phyloP scores from a whole-genome alignment of 2,113 vertebrate species.

The Chrysochloris asiatica region DNA sequence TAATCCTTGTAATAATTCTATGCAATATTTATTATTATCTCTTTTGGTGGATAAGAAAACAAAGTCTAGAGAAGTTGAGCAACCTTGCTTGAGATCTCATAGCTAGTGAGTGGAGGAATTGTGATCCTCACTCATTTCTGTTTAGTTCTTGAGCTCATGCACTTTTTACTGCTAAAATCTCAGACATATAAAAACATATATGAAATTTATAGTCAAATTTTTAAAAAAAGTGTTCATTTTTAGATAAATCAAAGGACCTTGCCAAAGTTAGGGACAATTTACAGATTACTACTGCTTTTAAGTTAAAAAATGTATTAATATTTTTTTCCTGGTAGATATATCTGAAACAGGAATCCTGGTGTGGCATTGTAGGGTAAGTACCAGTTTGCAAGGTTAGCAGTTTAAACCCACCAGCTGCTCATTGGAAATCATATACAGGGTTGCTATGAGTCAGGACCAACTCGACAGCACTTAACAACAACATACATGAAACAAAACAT shows the following conservation, averaged over 20 bases:
- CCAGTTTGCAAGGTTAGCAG: no score
- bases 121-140: conserved; percentile 25
- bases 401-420: no score
- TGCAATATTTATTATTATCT: not conserved
- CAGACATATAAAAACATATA: not conserved
- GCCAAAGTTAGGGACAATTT: not conserved
- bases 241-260: not conserved
- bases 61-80: not conserved
- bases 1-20: not conserved
- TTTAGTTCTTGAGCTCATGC: not conserved
- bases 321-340: not conserved
- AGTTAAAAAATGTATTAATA: not conserved
- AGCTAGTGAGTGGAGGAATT: not conserved
- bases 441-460: no score
- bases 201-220: not conserved
- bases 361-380: no score
- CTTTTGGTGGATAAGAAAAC: not conserved
- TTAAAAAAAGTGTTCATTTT: conserved; percentile 26
- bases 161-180: conserved; percentile 30
- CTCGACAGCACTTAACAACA: no score
- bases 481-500: not conserved
- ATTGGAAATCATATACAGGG: no score
- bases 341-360: no score
- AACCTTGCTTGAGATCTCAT: not conserved
- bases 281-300: conserved; percentile 1